These are phyloP conservation scores for Pseudochromis fuscus DNA, from an alignment of 2,797 vertebrate genomes.

Conservation along the genomic window DNA sequence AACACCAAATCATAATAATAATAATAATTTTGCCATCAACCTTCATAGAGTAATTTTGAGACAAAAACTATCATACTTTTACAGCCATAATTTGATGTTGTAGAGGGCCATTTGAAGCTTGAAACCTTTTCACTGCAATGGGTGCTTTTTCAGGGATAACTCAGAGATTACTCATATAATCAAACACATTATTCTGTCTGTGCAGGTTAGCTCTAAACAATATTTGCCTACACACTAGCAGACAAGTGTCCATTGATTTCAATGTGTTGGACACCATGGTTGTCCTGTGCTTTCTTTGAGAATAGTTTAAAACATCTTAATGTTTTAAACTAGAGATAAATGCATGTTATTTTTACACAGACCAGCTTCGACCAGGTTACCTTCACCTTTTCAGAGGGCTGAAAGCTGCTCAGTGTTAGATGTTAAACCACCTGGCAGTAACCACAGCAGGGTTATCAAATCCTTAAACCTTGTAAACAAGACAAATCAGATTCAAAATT, in stretches of 20 bases:
- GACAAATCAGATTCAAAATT: slow-evolving; percentile 33
- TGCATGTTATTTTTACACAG: slow-evolving; percentile 66
- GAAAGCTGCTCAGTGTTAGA: slow-evolving; percentile 70
- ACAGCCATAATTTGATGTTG: not conserved
- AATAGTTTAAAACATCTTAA: slow-evolving; percentile 43
- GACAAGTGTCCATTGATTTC: slow-evolving; percentile 76
- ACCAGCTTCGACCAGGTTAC: slow-evolving; percentile 48
- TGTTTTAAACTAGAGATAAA: too few relatives aligned
- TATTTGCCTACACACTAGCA: slow-evolving; percentile 70
- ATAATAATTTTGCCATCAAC: not conserved
- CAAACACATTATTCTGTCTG: slow-evolving; percentile 53
- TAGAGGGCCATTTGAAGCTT: slow-evolving; percentile 28
- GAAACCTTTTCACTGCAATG: slow-evolving; percentile 40
- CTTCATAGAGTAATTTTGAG: too few relatives aligned
- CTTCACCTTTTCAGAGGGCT: slow-evolving; percentile 54
- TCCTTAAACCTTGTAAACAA: slow-evolving; percentile 15
- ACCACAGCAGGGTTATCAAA: slow-evolving; percentile 52
- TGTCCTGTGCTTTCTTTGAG: slow-evolving; percentile 50
- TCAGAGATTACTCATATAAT: slow-evolving; percentile 37
- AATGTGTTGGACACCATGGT: slow-evolving; percentile 27
- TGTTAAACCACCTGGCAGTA: slow-evolving; percentile 77
- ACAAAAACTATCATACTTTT: too few relatives aligned
- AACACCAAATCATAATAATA: too few relatives aligned
- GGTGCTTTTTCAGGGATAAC: slow-evolving; percentile 56
- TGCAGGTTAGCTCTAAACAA: slow-evolving; percentile 51